phyloP scores from a whole-genome alignment of 2,113 vertebrate genomes.

The Condylura cristata region DNA sequence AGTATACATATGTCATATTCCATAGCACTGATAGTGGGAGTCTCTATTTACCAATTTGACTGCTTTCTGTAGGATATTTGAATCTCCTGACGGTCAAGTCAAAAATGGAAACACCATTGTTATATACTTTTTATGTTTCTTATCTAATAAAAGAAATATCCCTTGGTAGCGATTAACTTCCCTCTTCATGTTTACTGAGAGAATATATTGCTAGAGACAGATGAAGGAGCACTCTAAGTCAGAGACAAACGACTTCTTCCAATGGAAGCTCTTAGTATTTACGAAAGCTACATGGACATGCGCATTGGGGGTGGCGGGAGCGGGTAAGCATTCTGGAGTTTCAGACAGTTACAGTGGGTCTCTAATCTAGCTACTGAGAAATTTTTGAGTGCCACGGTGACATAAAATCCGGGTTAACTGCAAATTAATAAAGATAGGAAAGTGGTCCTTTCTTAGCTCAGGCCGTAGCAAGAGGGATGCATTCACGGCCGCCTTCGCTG shows the following conservation, averaged over 20 bases:
- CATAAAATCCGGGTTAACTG: background rate
- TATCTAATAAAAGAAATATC: background rate
- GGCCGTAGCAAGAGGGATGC: background rate
- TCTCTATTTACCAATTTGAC: background rate
- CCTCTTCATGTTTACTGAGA: background rate
- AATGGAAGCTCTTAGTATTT: background rate
- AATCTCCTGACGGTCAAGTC: background rate
- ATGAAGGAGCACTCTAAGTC: background rate
- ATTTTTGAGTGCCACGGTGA: background rate
- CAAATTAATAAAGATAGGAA: background rate
- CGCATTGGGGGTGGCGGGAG: background rate
- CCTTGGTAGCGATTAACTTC: background rate
- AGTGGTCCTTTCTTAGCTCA: background rate
- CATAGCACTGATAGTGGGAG: background rate
- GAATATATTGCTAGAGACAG: background rate
- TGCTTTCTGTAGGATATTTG: background rate
- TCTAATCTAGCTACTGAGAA: background rate
- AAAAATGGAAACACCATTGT: background rate
- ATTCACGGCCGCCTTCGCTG: fast-evolving
- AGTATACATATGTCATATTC: background rate
- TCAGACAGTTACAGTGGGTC: background rate
- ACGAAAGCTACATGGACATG: background rate
- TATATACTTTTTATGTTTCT: background rate
- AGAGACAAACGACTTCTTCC: background rate
- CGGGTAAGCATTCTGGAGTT: background rate